Conservation (phyloP, 2,888 invertebrate species). For the Hermaeophaga mercurialis region DNA sequence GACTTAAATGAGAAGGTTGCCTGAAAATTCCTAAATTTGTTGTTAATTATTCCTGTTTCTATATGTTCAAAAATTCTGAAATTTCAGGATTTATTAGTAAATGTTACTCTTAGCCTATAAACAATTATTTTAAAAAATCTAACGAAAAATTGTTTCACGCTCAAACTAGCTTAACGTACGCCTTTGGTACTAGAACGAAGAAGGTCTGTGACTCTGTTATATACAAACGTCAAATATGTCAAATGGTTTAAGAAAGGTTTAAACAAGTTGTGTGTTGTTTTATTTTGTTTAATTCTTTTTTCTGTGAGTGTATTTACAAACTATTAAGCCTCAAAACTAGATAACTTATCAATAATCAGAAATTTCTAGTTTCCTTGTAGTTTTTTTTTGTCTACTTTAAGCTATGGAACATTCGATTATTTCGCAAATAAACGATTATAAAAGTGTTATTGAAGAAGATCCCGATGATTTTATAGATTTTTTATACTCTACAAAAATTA, state of each 20-base stretch:
- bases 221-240: not conserved
- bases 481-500: conserved; percentile 29
- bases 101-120: too few relatives aligned
- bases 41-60: too few relatives aligned
- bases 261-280: conserved; percentile 20
- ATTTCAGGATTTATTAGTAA: too few relatives aligned
- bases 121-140: too few relatives aligned
- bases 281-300: conserved; percentile 18
- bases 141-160: too few relatives aligned
- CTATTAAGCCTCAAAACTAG: conserved; percentile 1
- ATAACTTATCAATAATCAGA: conserved; percentile 6
- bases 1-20: too few relatives aligned
- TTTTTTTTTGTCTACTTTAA: conserved; percentile 3
- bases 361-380: conserved; percentile 5
- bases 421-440: conserved; percentile 34
- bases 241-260: conserved; percentile 12
- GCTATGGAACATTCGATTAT: conserved; percentile 29
- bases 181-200: too few relatives aligned
- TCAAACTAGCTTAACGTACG: too few relatives aligned
- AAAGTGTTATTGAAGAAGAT: conserved; percentile 22
- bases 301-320: conserved; percentile 1
- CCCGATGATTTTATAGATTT: conserved; percentile 38
- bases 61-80: too few relatives aligned
- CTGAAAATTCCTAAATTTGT: too few relatives aligned
- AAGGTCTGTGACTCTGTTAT: too few relatives aligned